Evolutionary conservation across 2,797 vertebrate genomes (phyloP).

Genomic region (Rhincodon typus): DNA sequence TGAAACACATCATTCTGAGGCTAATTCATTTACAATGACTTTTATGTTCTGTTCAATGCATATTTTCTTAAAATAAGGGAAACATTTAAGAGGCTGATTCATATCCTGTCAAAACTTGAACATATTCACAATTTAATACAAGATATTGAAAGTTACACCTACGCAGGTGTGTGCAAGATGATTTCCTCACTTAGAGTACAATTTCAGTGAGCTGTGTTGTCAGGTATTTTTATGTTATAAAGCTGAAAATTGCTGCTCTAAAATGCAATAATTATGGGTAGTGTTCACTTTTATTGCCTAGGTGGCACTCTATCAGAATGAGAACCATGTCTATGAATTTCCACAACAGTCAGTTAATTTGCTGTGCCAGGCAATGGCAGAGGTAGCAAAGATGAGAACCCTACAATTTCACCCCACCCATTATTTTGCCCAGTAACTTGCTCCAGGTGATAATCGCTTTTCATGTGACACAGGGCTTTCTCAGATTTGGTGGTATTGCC

Average conservation of each 20-base stretch:
- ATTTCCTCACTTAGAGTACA: not conserved
- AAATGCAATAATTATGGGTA: not conserved
- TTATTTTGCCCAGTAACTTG: not conserved
- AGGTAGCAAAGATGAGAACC: not conserved
- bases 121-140: not conserved
- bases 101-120: constrained; percentile 24
- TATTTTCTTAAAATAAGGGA: not conserved
- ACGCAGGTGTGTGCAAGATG: not conserved
- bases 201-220: constrained; percentile 17
- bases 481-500: not conserved
- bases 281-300: not conserved
- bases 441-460: not conserved
- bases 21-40: not conserved
- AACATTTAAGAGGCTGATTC: not conserved
- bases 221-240: not conserved
- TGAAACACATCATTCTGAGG: not conserved
- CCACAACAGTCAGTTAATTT: not conserved
- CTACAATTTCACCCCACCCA: not conserved
- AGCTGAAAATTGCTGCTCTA: not conserved
- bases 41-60: not conserved
- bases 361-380: not conserved
- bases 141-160: constrained; percentile 11
- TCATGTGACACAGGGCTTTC: not conserved
- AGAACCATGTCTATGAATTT: not conserved
- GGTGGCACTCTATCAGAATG: not conserved